Conservation (phyloP, 2,797 vertebrate species). For the Syngnathus rostellatus region DNA sequence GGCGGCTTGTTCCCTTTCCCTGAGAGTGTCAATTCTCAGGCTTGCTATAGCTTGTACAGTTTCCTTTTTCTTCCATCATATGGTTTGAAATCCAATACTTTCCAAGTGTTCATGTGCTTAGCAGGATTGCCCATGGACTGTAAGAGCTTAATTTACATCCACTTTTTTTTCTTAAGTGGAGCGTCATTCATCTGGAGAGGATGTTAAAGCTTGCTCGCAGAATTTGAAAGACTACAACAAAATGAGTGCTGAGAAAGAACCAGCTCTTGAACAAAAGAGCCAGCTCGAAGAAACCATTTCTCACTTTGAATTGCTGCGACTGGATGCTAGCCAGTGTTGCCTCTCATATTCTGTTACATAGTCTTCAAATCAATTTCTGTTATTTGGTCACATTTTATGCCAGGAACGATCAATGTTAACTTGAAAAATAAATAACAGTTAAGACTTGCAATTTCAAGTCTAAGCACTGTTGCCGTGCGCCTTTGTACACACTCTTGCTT, state of each 20-base stretch:
- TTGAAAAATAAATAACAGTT: no score
- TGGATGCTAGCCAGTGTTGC: constrained; percentile 21
- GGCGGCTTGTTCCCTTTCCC: constrained; percentile 60
- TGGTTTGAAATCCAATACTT: constrained; percentile 57
- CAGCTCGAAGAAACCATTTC: constrained; percentile 31
- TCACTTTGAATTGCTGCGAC: constrained; percentile 38
- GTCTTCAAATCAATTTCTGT: constrained; percentile 26
- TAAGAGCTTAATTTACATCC: constrained; percentile 58
- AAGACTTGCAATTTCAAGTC: no score
- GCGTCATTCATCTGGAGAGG: constrained; percentile 59
- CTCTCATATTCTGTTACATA: constrained; percentile 21
- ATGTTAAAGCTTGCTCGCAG: constrained; percentile 47
- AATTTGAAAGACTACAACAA: constrained; percentile 56
- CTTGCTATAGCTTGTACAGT: constrained; percentile 26
- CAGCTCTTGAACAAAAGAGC: constrained; percentile 28
- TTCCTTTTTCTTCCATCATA: constrained; percentile 34
- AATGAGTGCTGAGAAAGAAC: constrained; percentile 53
- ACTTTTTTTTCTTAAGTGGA: constrained; percentile 49
- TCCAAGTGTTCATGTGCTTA: constrained; percentile 52
- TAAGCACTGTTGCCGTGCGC: constrained; percentile 13
- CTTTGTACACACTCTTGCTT: constrained; percentile 12
- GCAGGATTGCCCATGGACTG: constrained; percentile 48
- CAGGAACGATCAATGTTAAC: background rate
- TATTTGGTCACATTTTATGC: constrained; percentile 26
- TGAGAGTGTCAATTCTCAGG: constrained; percentile 60